These are phyloP conservation scores for Pantherophis alleghaniensis DNA, from an alignment of 2,797 vertebrate genomes.

Conservation along the genomic window DNA sequence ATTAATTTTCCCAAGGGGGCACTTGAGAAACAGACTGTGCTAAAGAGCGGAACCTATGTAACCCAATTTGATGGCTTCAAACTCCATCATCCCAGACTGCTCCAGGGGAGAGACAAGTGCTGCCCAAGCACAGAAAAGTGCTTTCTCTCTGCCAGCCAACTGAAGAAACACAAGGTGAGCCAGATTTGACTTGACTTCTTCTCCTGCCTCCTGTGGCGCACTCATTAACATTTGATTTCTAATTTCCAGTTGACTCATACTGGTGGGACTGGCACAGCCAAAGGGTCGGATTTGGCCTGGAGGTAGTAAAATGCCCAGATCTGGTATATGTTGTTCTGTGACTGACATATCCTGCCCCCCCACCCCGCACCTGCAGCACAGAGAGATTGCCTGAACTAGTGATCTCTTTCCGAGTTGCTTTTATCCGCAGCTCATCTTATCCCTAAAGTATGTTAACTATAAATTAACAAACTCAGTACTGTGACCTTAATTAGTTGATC, in stretches of 20 bases:
- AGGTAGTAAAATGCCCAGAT: not conserved
- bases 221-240: not conserved
- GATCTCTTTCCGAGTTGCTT: not conserved
- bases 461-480: not conserved
- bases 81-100: not conserved
- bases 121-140: not conserved
- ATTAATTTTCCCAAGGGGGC: not conserved
- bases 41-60: not conserved
- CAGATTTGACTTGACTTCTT: not conserved
- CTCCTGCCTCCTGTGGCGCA: not conserved
- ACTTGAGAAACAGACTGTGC: not conserved
- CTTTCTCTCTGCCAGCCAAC: not conserved
- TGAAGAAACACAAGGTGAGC: not conserved
- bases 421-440: not conserved
- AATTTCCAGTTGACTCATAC: not conserved
- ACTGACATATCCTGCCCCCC: not conserved
- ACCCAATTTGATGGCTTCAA: not conserved
- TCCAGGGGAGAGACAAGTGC: not conserved
- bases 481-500: not conserved
- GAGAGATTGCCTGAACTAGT: not conserved
- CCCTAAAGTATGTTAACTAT: not conserved
- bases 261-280: not conserved
- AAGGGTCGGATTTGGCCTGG: not conserved
- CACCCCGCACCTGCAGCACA: not conserved
- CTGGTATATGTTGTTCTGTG: not conserved